A percentile compares a stretch with the other conserved stretches of the same genome.
phyloP scores from a whole-genome alignment of 2,113 vertebrate species.

The Notothenia coriiceps region DNA sequence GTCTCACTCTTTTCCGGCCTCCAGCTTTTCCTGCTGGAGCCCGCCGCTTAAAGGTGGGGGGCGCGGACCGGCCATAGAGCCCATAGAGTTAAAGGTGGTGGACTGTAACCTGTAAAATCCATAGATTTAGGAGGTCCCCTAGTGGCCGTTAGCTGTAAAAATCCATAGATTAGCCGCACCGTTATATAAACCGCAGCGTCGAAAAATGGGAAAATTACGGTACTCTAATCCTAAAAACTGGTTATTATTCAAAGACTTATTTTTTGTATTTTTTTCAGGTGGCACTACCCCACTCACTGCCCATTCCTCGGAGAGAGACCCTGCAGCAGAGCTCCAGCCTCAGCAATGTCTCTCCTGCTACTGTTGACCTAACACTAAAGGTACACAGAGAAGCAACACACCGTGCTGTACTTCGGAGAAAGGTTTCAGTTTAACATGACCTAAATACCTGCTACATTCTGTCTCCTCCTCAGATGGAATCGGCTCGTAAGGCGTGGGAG shows the following conservation, averaged over 20 bases:
- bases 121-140: too few relatives aligned
- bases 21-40: too few relatives aligned
- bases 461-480: constrained; percentile 91
- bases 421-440: neutral
- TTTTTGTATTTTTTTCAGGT: constrained; percentile 83
- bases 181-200: too few relatives aligned
- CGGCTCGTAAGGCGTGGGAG: constrained; percentile 98
- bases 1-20: too few relatives aligned
- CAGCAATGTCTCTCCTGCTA: constrained; percentile 95
- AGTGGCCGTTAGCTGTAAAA: too few relatives aligned
- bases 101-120: too few relatives aligned
- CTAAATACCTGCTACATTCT: neutral
- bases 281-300: constrained; percentile 93
- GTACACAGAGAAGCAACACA: constrained; percentile 69
- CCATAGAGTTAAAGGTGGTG: too few relatives aligned
- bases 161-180: too few relatives aligned
- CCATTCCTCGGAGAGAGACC: constrained; percentile 94
- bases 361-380: constrained; percentile 98
- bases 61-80: too few relatives aligned
- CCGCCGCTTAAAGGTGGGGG: too few relatives aligned
- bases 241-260: neutral
- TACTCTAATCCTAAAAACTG: neutral
- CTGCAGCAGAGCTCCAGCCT: constrained; percentile 95
- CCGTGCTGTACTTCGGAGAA: neutral
- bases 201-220: too few relatives aligned